Percentiles rank a stretch among this genome's conserved stretches.
Evolutionary conservation across 35 echinoderm and acorn worm genomes (phyloP).

Genomic region (Lytechinus pictus): DNA sequence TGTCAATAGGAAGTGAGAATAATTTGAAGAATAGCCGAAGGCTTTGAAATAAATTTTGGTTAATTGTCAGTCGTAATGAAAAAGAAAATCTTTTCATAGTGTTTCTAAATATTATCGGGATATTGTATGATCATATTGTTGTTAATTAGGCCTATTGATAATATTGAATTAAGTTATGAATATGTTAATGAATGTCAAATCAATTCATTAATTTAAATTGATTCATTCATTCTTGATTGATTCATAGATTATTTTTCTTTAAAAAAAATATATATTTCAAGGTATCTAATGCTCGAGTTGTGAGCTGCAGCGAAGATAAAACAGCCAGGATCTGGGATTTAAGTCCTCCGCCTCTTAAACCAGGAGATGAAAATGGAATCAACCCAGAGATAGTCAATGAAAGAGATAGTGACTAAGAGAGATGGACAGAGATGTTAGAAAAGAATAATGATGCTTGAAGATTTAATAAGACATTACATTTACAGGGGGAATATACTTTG

Average conservation of each 20-base stretch:
- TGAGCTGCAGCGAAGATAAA: conserved; percentile 55
- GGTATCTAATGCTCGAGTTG: conserved; percentile 21
- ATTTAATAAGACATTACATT: too few species aligned
- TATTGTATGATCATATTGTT: too few species aligned
- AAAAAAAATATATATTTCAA: neutral
- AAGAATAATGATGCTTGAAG: neutral
- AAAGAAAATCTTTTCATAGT: neutral
- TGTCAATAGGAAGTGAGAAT: neutral
- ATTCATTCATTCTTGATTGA: neutral
- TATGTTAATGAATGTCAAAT: neutral
- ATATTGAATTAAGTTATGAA: neutral
- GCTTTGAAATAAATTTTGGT: neutral
- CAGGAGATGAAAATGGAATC: neutral
- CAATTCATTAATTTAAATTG: too few species aligned
- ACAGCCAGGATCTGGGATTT: conserved; percentile 53
- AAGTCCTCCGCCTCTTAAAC: conserved; percentile 49
- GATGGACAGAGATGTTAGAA: neutral
- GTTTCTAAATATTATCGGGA: too few species aligned
- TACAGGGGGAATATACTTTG: too few species aligned
- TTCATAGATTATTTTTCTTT: neutral
- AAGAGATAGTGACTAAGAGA: neutral
- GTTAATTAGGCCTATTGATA: too few species aligned
- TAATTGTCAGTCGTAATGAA: neutral
- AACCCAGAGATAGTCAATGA: conserved; percentile 36
- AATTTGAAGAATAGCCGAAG: neutral